Evolutionary conservation across 2,888 invertebrate species (phyloP), one percentile per base, ranked within the genome.

Genomic region (Macroteleia sp.): DNA sequence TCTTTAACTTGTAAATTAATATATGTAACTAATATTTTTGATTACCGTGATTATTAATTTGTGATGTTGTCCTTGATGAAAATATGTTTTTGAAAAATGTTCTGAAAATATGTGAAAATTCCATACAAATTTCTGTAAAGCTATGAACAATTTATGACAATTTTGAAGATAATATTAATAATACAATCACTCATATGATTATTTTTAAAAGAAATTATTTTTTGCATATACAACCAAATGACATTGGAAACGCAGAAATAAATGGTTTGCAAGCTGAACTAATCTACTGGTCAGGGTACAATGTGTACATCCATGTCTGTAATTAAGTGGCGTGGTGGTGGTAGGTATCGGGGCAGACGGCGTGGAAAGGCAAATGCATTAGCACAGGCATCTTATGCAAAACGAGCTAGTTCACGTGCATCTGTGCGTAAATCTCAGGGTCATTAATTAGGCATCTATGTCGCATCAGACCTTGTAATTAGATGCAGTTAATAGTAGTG

Each of bases 381-480:
- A 88, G 82, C 77, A 36, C 71, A 56, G 71, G 81, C 83, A 87
- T 85, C 86, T 87, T 86, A 82, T 86, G 88, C 88, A n/a, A 88
- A 87, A 86, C 85, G 85, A 85, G 83, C 79, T 80, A 81, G n/a
- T n/a, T n/a, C n/a, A 86, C 82, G 87, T 83, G 88, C 88, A 88
- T 86, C 86, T 86, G 86, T 82, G 85, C 89, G 88, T 89, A 89
- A 89, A 89, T 91, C 88, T 87, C 81, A 69, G 80, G 84, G 85
- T 86, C 88, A 90, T 91, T 90, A 90, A 90, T 91, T 90, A 90
- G 85, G 84, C 87, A 89, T 90, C 88, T 85, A 86, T 86, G 88
- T 85, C 83, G 86, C 86, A 85, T 86, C 86, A 84, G 85, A 83
- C 86, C 88, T 88, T 89, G 89, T 90, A 91, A 90, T 91, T 91